phyloP scores from a whole-genome alignment of 1,140 invertebrate genomes.

The Drosophila subobscura region DNA sequence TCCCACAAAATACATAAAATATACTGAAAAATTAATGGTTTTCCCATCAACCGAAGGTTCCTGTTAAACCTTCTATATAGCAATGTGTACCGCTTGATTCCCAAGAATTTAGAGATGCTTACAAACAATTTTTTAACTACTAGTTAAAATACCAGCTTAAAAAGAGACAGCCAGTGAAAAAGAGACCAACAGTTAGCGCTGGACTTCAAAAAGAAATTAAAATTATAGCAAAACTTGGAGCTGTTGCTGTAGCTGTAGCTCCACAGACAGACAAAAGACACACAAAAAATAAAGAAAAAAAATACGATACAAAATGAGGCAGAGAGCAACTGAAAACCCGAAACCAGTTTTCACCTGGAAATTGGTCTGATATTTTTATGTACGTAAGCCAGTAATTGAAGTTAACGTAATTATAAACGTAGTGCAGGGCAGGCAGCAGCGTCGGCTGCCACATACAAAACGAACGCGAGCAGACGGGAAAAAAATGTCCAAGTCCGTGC shows the following conservation, averaged over 20 bases:
- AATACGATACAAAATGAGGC: constrained; percentile 40
- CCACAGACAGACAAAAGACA: constrained; percentile 16
- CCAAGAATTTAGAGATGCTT: constrained; percentile 45
- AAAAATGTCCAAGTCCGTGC: constrained; percentile 9
- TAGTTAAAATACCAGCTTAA: constrained; percentile 51
- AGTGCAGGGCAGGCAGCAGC: constrained; percentile 41
- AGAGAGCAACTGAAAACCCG: constrained; percentile 6
- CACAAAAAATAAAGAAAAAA: constrained; percentile 25
- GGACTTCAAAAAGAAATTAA: constrained; percentile 74
- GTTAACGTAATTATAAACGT: constrained; percentile 77
- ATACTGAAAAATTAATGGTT: too few species aligned
- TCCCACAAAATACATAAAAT: too few species aligned
- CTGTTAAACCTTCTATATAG: too few species aligned
- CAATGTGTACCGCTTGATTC: constrained; percentile 8
- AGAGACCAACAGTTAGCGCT: constrained; percentile 46
- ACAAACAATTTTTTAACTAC: constrained; percentile 59
- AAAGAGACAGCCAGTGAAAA: background rate
- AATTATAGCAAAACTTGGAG: constrained; percentile 68
- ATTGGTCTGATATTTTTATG: constrained; percentile 61
- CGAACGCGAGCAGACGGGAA: background rate
- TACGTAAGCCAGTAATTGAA: constrained; percentile 76
- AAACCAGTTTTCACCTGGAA: constrained; percentile 60
- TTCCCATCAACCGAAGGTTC: too few species aligned
- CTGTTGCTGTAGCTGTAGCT: constrained; percentile 27
- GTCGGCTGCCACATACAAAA: constrained; percentile 25